Conservation (phyloP, 2,888 invertebrate species). For the Cylindroiulus punctatus region DNA sequence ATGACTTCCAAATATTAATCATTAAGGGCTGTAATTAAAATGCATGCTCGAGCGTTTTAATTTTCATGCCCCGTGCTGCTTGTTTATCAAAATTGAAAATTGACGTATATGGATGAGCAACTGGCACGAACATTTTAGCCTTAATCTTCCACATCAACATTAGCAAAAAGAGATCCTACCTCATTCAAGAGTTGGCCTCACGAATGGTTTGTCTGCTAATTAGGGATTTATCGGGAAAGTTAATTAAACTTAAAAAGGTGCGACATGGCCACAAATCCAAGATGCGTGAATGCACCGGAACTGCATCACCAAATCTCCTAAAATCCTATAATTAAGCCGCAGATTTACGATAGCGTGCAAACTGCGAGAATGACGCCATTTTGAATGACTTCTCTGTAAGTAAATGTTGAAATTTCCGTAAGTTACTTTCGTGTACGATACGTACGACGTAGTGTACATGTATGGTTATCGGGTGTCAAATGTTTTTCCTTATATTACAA, state of each 20-base stretch:
- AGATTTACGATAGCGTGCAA: not conserved
- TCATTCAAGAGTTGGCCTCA: constrained; percentile 11
- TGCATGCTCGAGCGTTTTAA: constrained; percentile 16
- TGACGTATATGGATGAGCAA: not conserved
- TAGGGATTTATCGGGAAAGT: constrained; percentile 27
- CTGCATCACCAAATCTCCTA: not conserved
- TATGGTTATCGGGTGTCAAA: too few species aligned
- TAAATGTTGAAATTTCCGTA: too few species aligned
- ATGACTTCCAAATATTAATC: constrained; percentile 30
- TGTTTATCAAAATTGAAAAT: constrained; percentile 29
- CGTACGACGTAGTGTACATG: too few species aligned
- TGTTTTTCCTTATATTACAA: too few species aligned
- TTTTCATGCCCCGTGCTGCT: not conserved
- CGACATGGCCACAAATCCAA: not conserved
- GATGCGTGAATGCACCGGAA: not conserved
- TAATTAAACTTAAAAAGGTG: constrained; percentile 23
- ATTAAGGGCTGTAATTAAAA: constrained; percentile 30
- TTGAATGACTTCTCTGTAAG: not conserved
- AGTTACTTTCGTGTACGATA: too few species aligned
- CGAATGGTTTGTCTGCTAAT: constrained; percentile 15
- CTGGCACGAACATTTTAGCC: constrained; percentile 19
- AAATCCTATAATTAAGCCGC: not conserved
- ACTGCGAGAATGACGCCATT: not conserved
- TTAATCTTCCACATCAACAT: not conserved
- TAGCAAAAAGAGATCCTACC: not conserved